Conservation (phyloP, 2,888 invertebrate genomes). For the Syrista parreyssii region DNA sequence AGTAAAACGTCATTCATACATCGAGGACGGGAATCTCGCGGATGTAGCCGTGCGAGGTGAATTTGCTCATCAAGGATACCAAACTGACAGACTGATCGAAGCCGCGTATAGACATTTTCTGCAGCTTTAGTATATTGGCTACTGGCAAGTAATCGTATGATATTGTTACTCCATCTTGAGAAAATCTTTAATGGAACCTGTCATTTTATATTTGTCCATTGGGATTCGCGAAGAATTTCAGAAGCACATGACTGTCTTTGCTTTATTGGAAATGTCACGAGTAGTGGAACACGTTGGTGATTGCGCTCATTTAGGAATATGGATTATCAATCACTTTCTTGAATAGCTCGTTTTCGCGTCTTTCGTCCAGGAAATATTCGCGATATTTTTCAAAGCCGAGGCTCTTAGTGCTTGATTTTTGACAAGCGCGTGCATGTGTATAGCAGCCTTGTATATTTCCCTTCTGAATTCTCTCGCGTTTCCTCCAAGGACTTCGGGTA, state of each 20-base stretch:
- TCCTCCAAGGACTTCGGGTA: neutral
- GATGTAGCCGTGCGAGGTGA: neutral
- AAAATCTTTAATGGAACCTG: neutral
- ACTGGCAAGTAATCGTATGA: neutral
- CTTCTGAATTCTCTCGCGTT: neutral
- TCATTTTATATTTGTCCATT: neutral
- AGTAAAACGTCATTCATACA: constrained; percentile 22
- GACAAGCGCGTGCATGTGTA: neutral
- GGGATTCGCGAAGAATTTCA: neutral
- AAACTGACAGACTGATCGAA: neutral
- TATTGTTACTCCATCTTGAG: neutral
- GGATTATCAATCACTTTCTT: neutral
- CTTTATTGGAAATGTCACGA: neutral
- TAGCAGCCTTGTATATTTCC: neutral
- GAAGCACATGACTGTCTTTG: neutral
- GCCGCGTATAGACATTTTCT: neutral
- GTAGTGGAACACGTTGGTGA: neutral
- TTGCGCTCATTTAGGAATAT: neutral
- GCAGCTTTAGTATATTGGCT: neutral
- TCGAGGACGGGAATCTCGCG: neutral
- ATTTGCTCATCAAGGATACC: neutral
- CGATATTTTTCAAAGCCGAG: neutral
- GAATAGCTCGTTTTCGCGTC: neutral
- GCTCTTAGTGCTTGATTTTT: neutral
- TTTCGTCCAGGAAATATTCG: neutral